Evolutionary conservation across 2,888 invertebrate species (phyloP), one percentile per base, ranked within the genome.

Genomic region (Diaphora mendica): DNA sequence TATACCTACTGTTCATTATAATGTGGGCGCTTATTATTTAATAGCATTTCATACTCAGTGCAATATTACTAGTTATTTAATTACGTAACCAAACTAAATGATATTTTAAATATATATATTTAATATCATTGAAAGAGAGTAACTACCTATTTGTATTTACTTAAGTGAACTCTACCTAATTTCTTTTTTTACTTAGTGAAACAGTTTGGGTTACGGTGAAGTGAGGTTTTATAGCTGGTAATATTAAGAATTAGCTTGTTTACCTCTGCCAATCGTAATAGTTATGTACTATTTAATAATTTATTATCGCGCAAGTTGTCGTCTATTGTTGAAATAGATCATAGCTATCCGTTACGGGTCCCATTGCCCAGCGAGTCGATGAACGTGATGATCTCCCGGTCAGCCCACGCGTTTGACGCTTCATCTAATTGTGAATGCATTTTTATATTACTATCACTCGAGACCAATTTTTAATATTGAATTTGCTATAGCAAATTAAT

Each of bases 31-130:
- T 95, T 95, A 95, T 95, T 92, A 95, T 95, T 96, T 95, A 91
- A 94, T 95, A 94, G 94, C 93, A 94, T 95, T 95, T 95, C 96
- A 96, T 96, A 96, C 96, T 96, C 96, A 96, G 96, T 96, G 96
- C 96, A 96, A 96, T 96, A 96, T 96, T 95, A 95, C 96, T 96
- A 96, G 96, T 96, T 96, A 96, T 95, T 95, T 95, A 95, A 95
- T 96, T 94, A 95, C 95, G 96, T 96, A 96, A 96, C 96, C 96
- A 96, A 96, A 96, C 96, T 96, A 95, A 96, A 95, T 90, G 94
- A 95, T 96, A 96, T 95, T 93, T 94, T 94, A 94, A 94, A 89
- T 89, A 86, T 91, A 89, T 91, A 90, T 93, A 93, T 94, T 92
- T 26, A 93, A 94, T 94, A 93, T 94, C 94, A 92, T 90, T 89